phyloP scores from a whole-genome alignment of 2,797 vertebrate genomes.

The Cuculus canorus region DNA sequence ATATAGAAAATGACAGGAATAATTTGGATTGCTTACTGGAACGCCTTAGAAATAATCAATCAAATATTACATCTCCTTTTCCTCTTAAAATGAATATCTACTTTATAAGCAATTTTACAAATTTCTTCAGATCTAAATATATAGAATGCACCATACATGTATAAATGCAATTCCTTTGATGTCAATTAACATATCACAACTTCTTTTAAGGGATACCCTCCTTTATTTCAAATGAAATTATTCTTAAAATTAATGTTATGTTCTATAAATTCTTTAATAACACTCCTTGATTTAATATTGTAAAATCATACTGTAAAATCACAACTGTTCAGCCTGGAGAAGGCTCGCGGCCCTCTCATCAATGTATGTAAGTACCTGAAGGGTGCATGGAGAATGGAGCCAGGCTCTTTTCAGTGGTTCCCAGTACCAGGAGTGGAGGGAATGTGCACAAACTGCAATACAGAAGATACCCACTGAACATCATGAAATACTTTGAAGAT shows the following conservation, averaged over 20 bases:
- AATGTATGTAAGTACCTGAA: neutral
- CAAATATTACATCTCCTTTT: neutral
- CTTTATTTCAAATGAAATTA: neutral
- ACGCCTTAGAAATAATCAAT: neutral
- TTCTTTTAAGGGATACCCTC: neutral
- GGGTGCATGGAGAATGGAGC: accelerated
- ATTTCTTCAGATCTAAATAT: neutral
- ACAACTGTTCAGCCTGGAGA: neutral
- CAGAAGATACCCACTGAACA: no score
- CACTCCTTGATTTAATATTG: neutral
- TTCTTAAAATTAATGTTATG: neutral
- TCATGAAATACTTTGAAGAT: no score
- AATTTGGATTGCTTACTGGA: neutral
- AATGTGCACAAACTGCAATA: neutral
- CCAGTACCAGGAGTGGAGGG: neutral
- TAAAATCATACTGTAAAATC: neutral
- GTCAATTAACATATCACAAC: neutral
- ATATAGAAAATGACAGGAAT: neutral
- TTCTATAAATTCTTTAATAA: neutral
- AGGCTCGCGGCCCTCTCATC: neutral
- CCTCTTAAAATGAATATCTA: neutral
- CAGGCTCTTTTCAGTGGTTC: no score
- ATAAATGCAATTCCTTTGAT: neutral
- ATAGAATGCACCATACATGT: neutral
- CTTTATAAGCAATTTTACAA: neutral